Conservation (phyloP, 2,797 vertebrate genomes). For the Sitta carolinensis region DNA sequence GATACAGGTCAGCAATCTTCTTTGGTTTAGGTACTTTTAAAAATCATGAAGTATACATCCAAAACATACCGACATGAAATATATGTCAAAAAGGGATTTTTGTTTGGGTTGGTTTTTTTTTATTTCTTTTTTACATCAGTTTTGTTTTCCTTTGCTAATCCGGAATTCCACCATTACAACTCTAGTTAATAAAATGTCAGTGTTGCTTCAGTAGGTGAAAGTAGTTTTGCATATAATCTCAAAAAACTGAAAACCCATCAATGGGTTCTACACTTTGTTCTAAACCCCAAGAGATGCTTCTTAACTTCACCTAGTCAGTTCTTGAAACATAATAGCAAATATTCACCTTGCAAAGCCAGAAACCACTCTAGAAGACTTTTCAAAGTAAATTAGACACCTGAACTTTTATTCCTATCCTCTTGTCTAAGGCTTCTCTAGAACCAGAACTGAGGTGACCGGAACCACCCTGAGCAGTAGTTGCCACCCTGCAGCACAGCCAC, state of each 20-base stretch:
- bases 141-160: neutral
- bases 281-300: neutral
- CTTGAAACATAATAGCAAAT: neutral
- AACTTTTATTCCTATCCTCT: neutral
- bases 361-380: neutral
- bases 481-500: neutral
- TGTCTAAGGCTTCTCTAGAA: neutral
- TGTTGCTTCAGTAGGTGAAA: neutral
- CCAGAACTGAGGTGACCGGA: neutral
- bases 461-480: neutral
- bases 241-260: neutral
- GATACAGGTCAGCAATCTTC: neutral
- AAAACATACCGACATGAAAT: neutral
- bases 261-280: neutral
- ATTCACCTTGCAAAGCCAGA: neutral
- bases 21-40: neutral
- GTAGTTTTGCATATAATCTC: neutral
- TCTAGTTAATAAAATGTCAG: neutral
- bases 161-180: neutral
- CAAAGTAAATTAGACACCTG: neutral
- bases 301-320: neutral
- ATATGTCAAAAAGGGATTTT: neutral
- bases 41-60: neutral
- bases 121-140: neutral
- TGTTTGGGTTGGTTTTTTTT: rapidly evolving